phyloP scores from a whole-genome alignment of 2,888 invertebrate species.

The Acleris literana region DNA sequence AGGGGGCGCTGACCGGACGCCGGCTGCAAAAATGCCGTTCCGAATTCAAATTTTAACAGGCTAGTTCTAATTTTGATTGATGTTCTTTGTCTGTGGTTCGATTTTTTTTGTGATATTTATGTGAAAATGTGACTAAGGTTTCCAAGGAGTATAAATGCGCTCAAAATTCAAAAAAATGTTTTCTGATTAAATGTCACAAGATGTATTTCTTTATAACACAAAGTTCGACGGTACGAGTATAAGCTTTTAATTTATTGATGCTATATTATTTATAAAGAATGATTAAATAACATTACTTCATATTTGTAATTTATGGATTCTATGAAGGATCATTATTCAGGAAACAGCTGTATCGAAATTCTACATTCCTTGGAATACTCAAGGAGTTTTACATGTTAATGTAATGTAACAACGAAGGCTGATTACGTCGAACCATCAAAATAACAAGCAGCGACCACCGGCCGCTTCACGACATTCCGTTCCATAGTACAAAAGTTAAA shows the following conservation, averaged over 20 bases:
- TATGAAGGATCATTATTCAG: no score
- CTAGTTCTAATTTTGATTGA: conserved; percentile 9
- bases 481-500: conserved; percentile 35
- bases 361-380: background rate
- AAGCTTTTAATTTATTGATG: no score
- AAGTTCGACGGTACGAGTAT: background rate
- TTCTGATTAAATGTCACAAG: no score
- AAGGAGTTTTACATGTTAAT: background rate
- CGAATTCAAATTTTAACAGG: conserved; percentile 15
- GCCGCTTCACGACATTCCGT: conserved; percentile 17
- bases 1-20: conserved; percentile 15
- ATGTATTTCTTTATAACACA: background rate
- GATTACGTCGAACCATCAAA: conserved; percentile 2
- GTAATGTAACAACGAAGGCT: background rate
- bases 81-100: background rate
- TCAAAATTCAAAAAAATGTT: no score
- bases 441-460: conserved; percentile 6
- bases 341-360: no score
- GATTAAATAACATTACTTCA: no score
- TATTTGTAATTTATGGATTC: no score
- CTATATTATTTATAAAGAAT: no score
- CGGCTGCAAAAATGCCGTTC: conserved; percentile 15
- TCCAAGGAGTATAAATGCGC: no score
- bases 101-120: background rate
- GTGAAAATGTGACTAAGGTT: background rate